Evolutionary conservation across 2,113 vertebrate species (phyloP).

Genomic region (Poeciliopsis occidentalis): DNA sequence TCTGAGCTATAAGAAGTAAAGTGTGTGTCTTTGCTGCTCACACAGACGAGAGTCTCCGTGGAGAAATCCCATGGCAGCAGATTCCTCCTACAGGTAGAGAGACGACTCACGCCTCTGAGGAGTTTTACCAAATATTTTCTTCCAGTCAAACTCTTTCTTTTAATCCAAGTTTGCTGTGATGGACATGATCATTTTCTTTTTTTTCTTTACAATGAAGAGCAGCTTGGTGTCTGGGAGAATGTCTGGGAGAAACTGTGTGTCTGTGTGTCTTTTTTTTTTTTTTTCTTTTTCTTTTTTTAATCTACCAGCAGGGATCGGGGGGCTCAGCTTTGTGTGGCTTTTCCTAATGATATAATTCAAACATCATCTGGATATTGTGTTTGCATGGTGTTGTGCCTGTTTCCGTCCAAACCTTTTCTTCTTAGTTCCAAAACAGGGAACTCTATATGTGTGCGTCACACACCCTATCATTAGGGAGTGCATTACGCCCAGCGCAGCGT

Average conservation of each 20-base stretch:
- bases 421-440: conserved; percentile 17
- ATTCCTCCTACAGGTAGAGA: conserved; percentile 89
- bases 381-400: conserved; percentile 45
- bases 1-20: conserved; percentile 51
- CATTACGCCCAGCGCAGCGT: conserved; percentile 33
- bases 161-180: conserved; percentile 69
- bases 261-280: conserved; percentile 43
- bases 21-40: conserved; percentile 87
- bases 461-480: conserved; percentile 33
- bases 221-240: conserved; percentile 32
- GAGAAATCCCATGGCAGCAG: conserved; percentile 91
- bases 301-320: conserved; percentile 55
- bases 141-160: conserved; percentile 34
- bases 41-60: conserved; percentile 92
- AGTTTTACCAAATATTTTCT: conserved; percentile 74
- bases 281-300: background rate
- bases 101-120: conserved; percentile 67
- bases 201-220: background rate
- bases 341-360: conserved; percentile 7
- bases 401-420: background rate
- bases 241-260: conserved; percentile 35
- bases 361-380: background rate
- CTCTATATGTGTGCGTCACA: conserved; percentile 32
- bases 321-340: background rate
- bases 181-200: conserved; percentile 24